phyloP scores from a whole-genome alignment of 2,797 vertebrate species.

The Taeniopygia guttata region DNA sequence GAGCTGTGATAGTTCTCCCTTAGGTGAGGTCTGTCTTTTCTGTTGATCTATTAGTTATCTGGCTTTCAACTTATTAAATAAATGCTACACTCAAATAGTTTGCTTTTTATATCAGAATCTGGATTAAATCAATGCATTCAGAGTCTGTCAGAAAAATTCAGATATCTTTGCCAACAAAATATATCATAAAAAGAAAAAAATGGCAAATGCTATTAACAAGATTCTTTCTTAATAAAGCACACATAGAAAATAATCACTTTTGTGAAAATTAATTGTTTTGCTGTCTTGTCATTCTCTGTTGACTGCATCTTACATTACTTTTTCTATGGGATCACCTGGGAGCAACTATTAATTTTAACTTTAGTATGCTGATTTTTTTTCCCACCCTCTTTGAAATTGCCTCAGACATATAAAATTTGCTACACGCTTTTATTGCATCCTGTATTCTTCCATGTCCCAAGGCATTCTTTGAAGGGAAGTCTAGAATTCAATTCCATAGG shows the following conservation, averaged over 20 bases:
- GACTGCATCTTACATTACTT: not conserved
- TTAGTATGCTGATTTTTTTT: not conserved
- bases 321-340: not conserved
- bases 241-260: not conserved
- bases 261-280: not conserved
- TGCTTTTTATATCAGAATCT: not conserved
- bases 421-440: not conserved
- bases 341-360: not conserved
- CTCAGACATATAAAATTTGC: not conserved
- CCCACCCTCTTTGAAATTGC: not conserved
- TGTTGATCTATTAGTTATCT: not conserved
- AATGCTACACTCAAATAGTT: not conserved
- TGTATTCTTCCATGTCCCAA: not conserved
- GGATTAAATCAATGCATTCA: not conserved
- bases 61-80: not conserved
- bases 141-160: not conserved
- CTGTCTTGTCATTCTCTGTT: not conserved
- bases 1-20: not conserved
- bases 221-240: not conserved
- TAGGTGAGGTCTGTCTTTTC: not conserved
- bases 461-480: conserved; percentile 1
- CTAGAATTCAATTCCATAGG: conserved; percentile 35
- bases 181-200: not conserved
- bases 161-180: not conserved
- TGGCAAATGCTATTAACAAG: not conserved